These are phyloP conservation scores for Heliconius nattereri DNA, from an alignment of 1,140 invertebrate genomes.

Conservation along the genomic window DNA sequence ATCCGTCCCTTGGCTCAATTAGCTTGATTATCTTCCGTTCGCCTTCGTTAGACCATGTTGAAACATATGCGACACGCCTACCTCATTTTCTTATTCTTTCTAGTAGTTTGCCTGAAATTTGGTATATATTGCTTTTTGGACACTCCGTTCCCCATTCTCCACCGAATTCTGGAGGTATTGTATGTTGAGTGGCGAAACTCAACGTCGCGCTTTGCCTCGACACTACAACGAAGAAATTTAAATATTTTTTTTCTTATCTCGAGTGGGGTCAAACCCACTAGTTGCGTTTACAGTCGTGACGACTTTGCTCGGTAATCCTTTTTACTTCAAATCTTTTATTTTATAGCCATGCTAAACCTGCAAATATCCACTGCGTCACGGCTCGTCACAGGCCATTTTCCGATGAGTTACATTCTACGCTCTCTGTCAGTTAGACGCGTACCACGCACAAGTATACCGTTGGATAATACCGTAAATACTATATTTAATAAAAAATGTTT, in stretches of 20 bases:
- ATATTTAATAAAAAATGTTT: not conserved
- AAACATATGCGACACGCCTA: conserved; percentile 33
- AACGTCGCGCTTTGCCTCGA: no score
- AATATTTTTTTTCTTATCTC: no score
- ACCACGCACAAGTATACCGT: conserved; percentile 21
- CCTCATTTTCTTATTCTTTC: conserved; percentile 3
- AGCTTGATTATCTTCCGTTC: conserved; percentile 48
- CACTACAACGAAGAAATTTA: no score
- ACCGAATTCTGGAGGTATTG: no score
- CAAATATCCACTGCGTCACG: conserved; percentile 36
- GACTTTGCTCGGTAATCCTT: not conserved
- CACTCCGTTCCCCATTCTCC: no score
- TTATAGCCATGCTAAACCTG: conserved; percentile 12
- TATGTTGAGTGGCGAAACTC: no score
- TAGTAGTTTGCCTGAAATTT: not conserved
- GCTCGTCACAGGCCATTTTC: conserved; percentile 49
- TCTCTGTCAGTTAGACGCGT: conserved; percentile 54
- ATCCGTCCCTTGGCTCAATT: conserved; percentile 40
- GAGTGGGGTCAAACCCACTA: no score
- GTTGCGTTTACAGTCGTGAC: no score
- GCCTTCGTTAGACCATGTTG: conserved; percentile 41
- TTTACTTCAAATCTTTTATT: not conserved
- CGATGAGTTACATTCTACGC: conserved; percentile 45
- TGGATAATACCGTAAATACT: conserved; percentile 3
- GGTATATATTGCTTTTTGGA: no score